Evolutionary conservation across 2,888 invertebrate genomes (phyloP).

Genomic region (Azorinus chamasolen): DNA sequence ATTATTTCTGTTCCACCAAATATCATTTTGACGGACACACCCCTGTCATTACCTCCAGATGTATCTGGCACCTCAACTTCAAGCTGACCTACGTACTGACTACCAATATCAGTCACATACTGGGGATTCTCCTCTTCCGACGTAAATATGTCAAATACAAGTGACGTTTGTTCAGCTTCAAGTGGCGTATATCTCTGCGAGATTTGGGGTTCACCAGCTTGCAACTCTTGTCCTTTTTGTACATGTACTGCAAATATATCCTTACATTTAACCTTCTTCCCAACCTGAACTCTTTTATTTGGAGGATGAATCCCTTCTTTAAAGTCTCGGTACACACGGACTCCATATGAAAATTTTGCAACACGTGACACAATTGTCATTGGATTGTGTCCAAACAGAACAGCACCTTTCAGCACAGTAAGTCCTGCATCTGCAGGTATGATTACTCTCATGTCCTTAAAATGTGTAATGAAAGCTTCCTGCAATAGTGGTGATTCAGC

Average conservation of each 20-base stretch:
- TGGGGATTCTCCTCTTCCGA: slow-evolving; percentile 54
- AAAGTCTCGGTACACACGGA: slow-evolving; percentile 56
- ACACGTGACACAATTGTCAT: slow-evolving; percentile 58
- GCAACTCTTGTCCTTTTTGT: slow-evolving; percentile 57
- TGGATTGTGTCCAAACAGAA: slow-evolving; percentile 66
- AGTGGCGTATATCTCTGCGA: slow-evolving; percentile 57
- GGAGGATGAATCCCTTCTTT: slow-evolving; percentile 49
- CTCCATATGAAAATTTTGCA: slow-evolving; percentile 66
- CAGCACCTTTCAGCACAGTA: slow-evolving; percentile 72
- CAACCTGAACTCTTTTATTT: slow-evolving; percentile 50
- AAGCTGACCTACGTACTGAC: slow-evolving; percentile 62
- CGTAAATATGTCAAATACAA: slow-evolving; percentile 63
- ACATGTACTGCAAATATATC: slow-evolving; percentile 67
- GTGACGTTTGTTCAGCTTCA: slow-evolving; percentile 50
- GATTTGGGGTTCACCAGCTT: slow-evolving; percentile 52
- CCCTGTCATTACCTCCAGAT: slow-evolving; percentile 54
- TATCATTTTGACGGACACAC: slow-evolving; percentile 58
- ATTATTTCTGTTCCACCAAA: slow-evolving; percentile 70
- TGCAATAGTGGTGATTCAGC: slow-evolving; percentile 67
- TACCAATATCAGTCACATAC: slow-evolving; percentile 58
- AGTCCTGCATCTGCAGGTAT: slow-evolving; percentile 69
- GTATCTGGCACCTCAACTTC: slow-evolving; percentile 53
- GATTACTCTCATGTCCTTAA: slow-evolving; percentile 55
- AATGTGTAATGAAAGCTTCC: slow-evolving; percentile 49
- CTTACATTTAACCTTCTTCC: slow-evolving; percentile 55